Percentiles rank a stretch among this genome's conserved stretches.
Conservation (phyloP, 2,888 invertebrate species). For the Phyto melanocephala region DNA sequence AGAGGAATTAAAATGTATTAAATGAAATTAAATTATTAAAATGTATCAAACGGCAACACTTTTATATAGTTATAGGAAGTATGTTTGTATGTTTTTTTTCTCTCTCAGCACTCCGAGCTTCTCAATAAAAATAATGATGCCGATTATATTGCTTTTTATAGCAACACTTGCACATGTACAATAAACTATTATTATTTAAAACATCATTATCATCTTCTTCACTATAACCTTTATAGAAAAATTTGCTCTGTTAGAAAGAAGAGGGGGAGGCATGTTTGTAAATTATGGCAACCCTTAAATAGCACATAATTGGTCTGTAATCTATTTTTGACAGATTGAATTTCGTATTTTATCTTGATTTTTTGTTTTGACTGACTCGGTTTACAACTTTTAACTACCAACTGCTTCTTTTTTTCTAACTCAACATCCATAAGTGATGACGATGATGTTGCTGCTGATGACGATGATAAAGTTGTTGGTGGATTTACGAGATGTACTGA, state of each 20-base stretch:
- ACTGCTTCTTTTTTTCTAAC: slow-evolving; percentile 38
- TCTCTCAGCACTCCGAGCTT: slow-evolving; percentile 62
- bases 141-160: slow-evolving; percentile 52
- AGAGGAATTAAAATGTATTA: too few species aligned
- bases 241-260: too few species aligned
- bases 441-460: not conserved
- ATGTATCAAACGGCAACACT: too few species aligned
- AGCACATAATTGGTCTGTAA: slow-evolving; percentile 79
- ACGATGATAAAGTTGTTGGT: not conserved
- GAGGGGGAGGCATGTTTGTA: slow-evolving; percentile 40
- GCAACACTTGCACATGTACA: slow-evolving; percentile 4
- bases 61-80: not conserved
- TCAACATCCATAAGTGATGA: slow-evolving; percentile 25
- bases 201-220: slow-evolving; percentile 36
- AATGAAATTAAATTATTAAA: too few species aligned
- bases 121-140: slow-evolving; percentile 69
- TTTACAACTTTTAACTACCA: slow-evolving; percentile 57
- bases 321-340: slow-evolving; percentile 80
- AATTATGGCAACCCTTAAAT: slow-evolving; percentile 72
- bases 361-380: slow-evolving; percentile 78
- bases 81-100: slow-evolving; percentile 54
- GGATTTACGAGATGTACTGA: not conserved
- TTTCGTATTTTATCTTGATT: slow-evolving; percentile 79
- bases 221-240: slow-evolving; percentile 15
- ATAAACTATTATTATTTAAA: slow-evolving; percentile 31